A percentile compares a stretch with the other conserved stretches of the same genome.
These are phyloP conservation scores for Noctilio leporinus DNA, from an alignment of 2,113 vertebrate species.

Conservation along the genomic window DNA sequence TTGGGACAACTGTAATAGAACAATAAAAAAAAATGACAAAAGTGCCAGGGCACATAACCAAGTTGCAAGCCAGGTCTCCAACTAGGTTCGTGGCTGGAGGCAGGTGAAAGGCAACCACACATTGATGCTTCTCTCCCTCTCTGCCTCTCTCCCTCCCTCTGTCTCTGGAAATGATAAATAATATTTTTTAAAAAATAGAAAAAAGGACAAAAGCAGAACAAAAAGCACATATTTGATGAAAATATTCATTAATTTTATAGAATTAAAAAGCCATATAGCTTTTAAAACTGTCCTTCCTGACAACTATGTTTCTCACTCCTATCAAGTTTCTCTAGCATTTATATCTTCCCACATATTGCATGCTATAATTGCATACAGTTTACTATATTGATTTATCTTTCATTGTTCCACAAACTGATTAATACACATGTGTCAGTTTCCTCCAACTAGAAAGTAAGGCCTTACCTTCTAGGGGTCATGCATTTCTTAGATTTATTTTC, in stretches of 20 bases:
- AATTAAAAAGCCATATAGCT: slow-evolving; percentile 14
- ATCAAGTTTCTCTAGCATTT: neutral
- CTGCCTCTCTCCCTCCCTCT: no score
- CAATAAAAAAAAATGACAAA: no score
- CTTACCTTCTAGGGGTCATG: neutral
- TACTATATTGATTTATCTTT: slow-evolving; percentile 4
- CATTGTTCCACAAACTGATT: neutral
- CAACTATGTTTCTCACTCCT: neutral
- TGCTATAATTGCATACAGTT: neutral
- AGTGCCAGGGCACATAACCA: no score
- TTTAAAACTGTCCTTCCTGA: neutral
- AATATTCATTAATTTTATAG: slow-evolving; percentile 24
- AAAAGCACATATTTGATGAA: neutral
- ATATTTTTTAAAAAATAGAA: no score
- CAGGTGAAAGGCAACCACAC: no score
- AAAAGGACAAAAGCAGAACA: slow-evolving; percentile 15
- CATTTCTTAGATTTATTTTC: neutral
- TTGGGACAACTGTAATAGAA: no score
- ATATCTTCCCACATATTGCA: neutral
- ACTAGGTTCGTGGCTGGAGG: no score
- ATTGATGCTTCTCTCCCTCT: no score
- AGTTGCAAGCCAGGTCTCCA: no score
- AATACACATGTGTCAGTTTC: neutral
- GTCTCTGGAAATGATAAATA: no score
- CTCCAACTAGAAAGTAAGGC: neutral